Conservation (phyloP, 2,113 vertebrate genomes). For the Cathartes aura region DNA sequence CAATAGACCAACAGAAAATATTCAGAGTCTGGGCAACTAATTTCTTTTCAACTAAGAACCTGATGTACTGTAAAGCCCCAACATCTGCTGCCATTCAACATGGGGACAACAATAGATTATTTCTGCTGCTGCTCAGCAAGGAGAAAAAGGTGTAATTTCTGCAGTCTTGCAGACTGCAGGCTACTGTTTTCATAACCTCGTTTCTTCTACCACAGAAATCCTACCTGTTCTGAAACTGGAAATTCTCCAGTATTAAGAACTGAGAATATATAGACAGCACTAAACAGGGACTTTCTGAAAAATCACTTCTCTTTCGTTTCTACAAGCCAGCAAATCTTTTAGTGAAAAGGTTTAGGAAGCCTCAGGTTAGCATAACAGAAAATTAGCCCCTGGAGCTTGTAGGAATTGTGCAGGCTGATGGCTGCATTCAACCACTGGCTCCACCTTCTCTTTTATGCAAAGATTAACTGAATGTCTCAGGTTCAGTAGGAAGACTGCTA, state of each 20-base stretch:
- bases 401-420: not conserved
- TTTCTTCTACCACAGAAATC: not conserved
- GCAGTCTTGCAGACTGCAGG: not conserved
- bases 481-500: not conserved
- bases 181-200: not conserved
- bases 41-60: not conserved
- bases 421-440: not conserved
- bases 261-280: not conserved
- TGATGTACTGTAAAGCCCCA: not conserved
- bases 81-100: constrained; percentile 12
- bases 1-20: constrained; percentile 13
- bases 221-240: not conserved
- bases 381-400: not conserved
- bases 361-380: not conserved
- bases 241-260: not conserved
- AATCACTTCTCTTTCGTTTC: not conserved
- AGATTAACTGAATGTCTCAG: not conserved
- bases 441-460: not conserved
- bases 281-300: not conserved
- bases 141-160: not conserved
- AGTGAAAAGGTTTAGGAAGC: not conserved
- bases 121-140: constrained; percentile 11
- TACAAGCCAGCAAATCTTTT: not conserved
- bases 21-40: not conserved
- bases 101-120: not conserved